phyloP scores from a whole-genome alignment of 2,888 invertebrate genomes.

The Apamea crenata region DNA sequence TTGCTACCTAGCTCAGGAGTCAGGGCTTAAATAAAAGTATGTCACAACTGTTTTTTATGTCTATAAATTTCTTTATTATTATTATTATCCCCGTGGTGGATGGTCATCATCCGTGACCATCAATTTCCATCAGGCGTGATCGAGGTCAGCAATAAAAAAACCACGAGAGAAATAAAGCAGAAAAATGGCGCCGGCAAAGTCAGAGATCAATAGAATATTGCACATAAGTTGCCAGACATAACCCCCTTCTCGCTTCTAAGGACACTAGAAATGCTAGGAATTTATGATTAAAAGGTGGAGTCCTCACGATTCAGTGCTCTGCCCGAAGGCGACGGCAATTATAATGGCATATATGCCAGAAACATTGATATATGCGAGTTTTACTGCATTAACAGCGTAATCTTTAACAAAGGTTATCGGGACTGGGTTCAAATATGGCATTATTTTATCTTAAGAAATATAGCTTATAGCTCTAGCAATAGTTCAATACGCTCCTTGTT shows the following conservation, averaged over 20 bases:
- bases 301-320: constrained; percentile 54
- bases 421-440: constrained; percentile 12
- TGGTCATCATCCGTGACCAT: no score
- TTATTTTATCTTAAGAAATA: constrained; percentile 11
- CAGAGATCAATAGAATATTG: neutral
- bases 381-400: neutral
- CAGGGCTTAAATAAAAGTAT: no score
- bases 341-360: constrained; percentile 22
- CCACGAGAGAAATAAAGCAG: neutral
- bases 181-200: neutral
- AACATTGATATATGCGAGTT: constrained; percentile 30
- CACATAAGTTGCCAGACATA: neutral
- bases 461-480: neutral
- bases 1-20: no score
- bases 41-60: no score
- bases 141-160: neutral
- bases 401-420: constrained; percentile 32
- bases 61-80: no score
- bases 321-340: constrained; percentile 29
- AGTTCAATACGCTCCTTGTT: neutral
- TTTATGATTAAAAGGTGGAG: constrained; percentile 51
- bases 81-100: no score
- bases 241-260: neutral
- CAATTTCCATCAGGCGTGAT: neutral
- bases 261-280: constrained; percentile 39